These are phyloP conservation scores for Acronicta alni DNA, from an alignment of 2,888 invertebrate species.

Conservation along the genomic window DNA sequence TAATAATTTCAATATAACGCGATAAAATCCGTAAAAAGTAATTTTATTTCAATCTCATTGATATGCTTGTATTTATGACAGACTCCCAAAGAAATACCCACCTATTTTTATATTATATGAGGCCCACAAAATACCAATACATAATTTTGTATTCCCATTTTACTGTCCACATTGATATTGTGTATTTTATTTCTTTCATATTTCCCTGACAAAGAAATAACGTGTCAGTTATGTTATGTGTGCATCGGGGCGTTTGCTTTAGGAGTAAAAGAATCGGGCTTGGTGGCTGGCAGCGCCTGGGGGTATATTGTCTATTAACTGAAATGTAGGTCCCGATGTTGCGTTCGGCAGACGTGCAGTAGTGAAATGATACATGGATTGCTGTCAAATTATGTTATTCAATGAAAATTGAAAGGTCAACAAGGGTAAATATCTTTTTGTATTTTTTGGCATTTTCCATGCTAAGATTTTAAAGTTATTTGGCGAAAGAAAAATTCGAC, in stretches of 20 bases:
- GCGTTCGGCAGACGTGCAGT: conserved; percentile 1
- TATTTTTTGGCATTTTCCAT: too few species aligned
- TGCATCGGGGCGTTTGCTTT: conserved; percentile 43
- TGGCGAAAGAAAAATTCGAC: too few species aligned
- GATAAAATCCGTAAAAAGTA: too few species aligned
- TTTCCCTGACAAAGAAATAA: conserved; percentile 28
- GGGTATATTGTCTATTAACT: conserved; percentile 27
- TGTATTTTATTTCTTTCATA: conserved; percentile 36
- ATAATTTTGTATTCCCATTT: conserved; percentile 15
- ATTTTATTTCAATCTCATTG: too few species aligned
- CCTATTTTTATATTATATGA: conserved; percentile 15
- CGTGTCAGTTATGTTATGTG: conserved; percentile 40
- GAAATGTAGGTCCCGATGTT: conserved; percentile 26
- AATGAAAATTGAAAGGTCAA: too few species aligned
- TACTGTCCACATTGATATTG: conserved; percentile 23
- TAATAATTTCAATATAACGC: too few species aligned
- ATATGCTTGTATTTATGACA: conserved; percentile 2
- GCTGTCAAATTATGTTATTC: too few species aligned
- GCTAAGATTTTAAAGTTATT: too few species aligned
- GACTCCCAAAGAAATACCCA: conserved; percentile 2
- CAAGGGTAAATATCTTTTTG: too few species aligned
- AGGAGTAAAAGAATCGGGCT: conserved; percentile 37
- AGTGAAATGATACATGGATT: neutral
- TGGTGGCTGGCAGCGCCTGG: conserved; percentile 14
- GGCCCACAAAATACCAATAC: conserved; percentile 21